Evolutionary conservation across 2,888 invertebrate genomes (phyloP).

Genomic region (Xanthia icteritia): DNA sequence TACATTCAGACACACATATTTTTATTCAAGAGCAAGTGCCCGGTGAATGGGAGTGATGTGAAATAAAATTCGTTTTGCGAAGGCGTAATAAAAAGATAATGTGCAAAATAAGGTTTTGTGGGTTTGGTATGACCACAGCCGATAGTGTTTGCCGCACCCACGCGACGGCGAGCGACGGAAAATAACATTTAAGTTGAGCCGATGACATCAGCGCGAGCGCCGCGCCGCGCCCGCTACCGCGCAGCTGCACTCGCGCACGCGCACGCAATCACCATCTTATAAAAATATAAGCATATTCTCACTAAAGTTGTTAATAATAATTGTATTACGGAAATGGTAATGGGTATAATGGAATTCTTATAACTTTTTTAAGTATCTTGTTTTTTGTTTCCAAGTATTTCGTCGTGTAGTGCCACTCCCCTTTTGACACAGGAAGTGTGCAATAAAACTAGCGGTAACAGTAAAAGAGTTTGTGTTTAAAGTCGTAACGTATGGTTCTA

Average conservation of each 20-base stretch:
- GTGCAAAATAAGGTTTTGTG: constrained; percentile 63
- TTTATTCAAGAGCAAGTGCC: constrained; percentile 31
- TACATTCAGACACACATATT: constrained; percentile 6
- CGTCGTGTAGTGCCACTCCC: constrained; percentile 37
- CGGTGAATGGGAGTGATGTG: constrained; percentile 45
- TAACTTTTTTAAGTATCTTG: constrained; percentile 19
- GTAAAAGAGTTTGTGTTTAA: constrained; percentile 24
- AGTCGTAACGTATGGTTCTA: constrained; percentile 31
- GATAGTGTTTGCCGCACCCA: constrained; percentile 83
- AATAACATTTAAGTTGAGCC: constrained; percentile 87
- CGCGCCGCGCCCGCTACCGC: constrained; percentile 84
- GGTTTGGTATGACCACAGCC: constrained; percentile 77
- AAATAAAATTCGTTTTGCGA: constrained; percentile 56
- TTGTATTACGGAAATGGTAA: constrained; percentile 44
- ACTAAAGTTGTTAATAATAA: constrained; percentile 51
- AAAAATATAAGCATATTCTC: constrained; percentile 58
- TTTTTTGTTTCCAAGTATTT: constrained; percentile 45
- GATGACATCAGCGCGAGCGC: constrained; percentile 88
- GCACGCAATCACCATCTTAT: constrained; percentile 72
- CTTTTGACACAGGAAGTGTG: constrained; percentile 48
- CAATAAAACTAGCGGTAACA: constrained; percentile 47
- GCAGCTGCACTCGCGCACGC: constrained; percentile 74
- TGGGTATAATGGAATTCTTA: constrained; percentile 18
- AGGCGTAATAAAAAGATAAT: constrained; percentile 58
- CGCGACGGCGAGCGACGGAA: constrained; percentile 84